phyloP scores from a whole-genome alignment of 2,888 invertebrate species.

The Pharmacophagus antenor region DNA sequence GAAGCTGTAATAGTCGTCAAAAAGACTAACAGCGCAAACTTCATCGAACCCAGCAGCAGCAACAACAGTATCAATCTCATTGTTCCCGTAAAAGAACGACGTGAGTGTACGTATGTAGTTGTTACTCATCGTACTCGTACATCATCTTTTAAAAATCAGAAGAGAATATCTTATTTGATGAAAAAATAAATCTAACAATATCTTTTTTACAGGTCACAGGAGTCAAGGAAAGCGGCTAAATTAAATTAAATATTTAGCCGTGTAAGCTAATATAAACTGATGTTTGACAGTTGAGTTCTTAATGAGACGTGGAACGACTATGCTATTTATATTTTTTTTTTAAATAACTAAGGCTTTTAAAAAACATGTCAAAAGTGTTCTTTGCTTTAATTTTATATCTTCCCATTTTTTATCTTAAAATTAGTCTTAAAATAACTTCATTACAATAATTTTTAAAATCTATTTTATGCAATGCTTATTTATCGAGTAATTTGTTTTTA shows the following conservation, averaged over 20 bases:
- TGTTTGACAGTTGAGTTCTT: not conserved
- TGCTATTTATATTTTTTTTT: not conserved
- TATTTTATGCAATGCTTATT: too few species aligned
- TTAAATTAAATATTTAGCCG: conserved; percentile 20
- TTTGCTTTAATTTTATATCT: not conserved
- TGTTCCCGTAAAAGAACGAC: too few species aligned
- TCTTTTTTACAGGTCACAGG: not conserved
- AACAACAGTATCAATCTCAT: too few species aligned
- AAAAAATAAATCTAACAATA: not conserved
- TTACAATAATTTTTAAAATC: too few species aligned
- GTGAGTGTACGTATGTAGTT: too few species aligned
- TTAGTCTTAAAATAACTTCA: too few species aligned
- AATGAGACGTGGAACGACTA: not conserved
- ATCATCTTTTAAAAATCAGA: not conserved
- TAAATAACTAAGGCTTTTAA: not conserved
- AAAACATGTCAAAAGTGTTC: not conserved
- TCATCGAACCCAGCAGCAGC: too few species aligned
- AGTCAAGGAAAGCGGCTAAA: not conserved
- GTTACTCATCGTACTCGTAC: not conserved
- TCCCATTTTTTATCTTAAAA: too few species aligned
- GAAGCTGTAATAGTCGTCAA: too few species aligned
- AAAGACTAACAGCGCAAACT: too few species aligned
- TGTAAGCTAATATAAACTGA: not conserved
- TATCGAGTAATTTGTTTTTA: too few species aligned
- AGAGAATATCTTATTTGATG: too few species aligned